Conservation (phyloP, 2,888 invertebrate species). For the Schrankia costaestrigalis region DNA sequence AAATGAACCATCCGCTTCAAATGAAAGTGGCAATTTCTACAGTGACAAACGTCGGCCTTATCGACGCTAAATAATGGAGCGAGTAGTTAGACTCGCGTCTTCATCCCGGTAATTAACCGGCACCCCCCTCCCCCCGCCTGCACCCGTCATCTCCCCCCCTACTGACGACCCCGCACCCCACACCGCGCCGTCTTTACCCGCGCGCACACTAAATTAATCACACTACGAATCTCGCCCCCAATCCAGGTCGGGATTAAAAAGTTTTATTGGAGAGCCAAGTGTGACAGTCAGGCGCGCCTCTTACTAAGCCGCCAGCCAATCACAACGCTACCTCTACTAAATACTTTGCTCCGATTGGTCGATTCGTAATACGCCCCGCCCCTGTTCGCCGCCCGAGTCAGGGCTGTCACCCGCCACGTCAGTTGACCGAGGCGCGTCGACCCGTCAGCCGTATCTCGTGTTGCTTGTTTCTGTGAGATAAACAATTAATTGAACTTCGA, state of each 20-base stretch:
- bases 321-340: constrained; percentile 35
- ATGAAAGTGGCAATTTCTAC: constrained; percentile 71
- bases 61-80: constrained; percentile 77
- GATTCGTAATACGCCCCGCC: constrained; percentile 50
- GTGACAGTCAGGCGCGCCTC: constrained; percentile 66
- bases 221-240: constrained; percentile 78
- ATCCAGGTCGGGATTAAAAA: constrained; percentile 76
- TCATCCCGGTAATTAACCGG: constrained; percentile 76
- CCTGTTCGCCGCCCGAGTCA: constrained; percentile 57
- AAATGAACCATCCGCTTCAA: constrained; percentile 69
- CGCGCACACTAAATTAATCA: constrained; percentile 74
- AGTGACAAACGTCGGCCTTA: constrained; percentile 75
- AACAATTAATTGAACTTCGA: constrained; percentile 51
- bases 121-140: constrained; percentile 37
- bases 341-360: constrained; percentile 48
- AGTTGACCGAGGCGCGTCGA: constrained; percentile 78
- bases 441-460: constrained; percentile 73
- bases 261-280: constrained; percentile 75
- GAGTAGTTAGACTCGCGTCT: constrained; percentile 77
- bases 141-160: constrained; percentile 25
- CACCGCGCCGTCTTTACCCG: constrained; percentile 26
- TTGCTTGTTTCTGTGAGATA: constrained; percentile 49
- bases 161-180: background rate
- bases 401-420: constrained; percentile 72
- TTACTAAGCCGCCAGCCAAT: constrained; percentile 51